phyloP scores from a whole-genome alignment of 2,797 vertebrate species.

The Thripadectes ignobilis region DNA sequence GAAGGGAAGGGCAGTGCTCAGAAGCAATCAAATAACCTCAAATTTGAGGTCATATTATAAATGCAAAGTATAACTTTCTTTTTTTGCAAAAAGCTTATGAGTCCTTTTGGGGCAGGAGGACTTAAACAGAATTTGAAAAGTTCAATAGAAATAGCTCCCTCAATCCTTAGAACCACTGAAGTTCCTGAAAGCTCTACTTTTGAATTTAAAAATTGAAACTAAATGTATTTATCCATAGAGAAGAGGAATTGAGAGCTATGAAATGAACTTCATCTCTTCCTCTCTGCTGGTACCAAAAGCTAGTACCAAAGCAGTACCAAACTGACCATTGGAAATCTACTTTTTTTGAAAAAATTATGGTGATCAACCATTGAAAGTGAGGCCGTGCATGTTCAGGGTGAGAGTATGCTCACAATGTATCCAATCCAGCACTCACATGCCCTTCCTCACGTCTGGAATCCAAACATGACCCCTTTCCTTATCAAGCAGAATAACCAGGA shows the following conservation, averaged over 20 bases:
- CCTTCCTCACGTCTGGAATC: neutral
- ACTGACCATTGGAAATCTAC: neutral
- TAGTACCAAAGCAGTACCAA: neutral
- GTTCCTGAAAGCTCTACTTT: slow-evolving; percentile 9
- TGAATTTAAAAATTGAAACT: neutral
- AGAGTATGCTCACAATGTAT: neutral
- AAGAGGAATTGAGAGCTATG: neutral
- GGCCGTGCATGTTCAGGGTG: neutral
- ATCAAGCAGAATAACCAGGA: neutral
- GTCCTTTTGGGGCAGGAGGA: neutral
- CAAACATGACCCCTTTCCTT: neutral
- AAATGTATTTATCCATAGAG: neutral
- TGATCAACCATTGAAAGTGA: fast-evolving
- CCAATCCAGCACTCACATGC: neutral
- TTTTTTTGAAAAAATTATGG: neutral
- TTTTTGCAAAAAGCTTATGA: neutral
- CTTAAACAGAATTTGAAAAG: neutral
- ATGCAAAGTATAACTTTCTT: neutral
- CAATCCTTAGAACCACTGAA: neutral
- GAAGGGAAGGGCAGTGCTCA: neutral
- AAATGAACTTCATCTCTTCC: neutral
- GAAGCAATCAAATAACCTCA: neutral
- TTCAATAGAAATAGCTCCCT: neutral
- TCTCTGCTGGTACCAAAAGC: neutral
- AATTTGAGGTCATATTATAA: neutral